Evolutionary conservation across 2,888 invertebrate species (phyloP), one percentile per base, ranked within the genome.

Genomic region (Epinotia nisella): DNA sequence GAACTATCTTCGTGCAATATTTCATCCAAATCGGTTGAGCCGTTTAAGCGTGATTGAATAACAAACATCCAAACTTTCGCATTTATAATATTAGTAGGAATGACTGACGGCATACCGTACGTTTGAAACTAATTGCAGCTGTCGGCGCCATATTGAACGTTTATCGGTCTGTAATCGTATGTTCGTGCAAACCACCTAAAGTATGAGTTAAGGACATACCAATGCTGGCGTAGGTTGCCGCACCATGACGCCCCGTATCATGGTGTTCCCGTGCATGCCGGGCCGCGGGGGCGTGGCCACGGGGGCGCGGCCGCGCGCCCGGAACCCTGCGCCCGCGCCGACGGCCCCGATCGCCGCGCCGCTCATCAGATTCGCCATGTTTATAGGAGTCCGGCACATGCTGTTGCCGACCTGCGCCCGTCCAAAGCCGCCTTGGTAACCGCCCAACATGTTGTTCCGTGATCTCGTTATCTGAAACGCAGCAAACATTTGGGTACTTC

Each of bases 201-300:
- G 35, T 35, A 9, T 35, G 35, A 35, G 1, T 7, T 9, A 17
- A 49, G 4, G 2, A 24, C 10, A 29, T 78, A 94, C 84, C 60
- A 95, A 92, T 70, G 92, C 90, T 1, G 95, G 91, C 74, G 94
- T 90, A 58, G 89, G 89, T 62, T 95, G 95, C 78, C 96, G 94
- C 79, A 95, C 95, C 86, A 96, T 94, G 89, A 95, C 94, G 56
- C 94, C 95, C 7, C 84, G 85, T 11, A 90, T 83, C 24, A 90
- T 71, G 45, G 89, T 81, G 0, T 85, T 78, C 4, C 88, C 89
- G 21, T 86, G 89, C 4, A 87, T 79, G 2, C 86, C 81, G 29
- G 78, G 72, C 5, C 86, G 82, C 0, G 85, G 78, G 3, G 84
- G 78, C 41, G 82, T 76, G 1, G 82, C 72, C 78, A 85, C 77